Evolutionary conservation across 2,113 vertebrate genomes (phyloP).

Genomic region (Oxygymnocypris stewartii): DNA sequence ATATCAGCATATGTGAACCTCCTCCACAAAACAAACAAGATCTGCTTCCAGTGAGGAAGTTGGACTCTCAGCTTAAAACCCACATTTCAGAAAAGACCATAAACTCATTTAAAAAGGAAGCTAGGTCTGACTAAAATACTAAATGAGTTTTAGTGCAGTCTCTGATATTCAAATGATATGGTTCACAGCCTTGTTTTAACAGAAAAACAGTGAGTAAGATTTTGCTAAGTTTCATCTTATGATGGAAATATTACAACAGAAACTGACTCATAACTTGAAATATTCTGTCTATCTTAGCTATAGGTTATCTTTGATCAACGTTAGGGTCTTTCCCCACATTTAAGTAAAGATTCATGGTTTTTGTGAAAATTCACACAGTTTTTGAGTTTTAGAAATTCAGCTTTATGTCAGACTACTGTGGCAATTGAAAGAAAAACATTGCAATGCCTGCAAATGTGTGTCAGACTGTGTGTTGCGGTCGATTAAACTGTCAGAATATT

Average conservation of each 20-base stretch:
- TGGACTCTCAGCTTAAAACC: background rate
- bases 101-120: background rate
- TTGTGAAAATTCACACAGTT: background rate
- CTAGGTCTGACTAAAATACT: background rate
- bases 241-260: conserved; percentile 47
- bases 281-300: conserved; percentile 4
- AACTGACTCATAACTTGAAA: conserved; percentile 21
- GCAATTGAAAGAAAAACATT: background rate
- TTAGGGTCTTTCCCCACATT: conserved; percentile 30
- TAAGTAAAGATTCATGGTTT: background rate
- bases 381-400: background rate
- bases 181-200: conserved; percentile 40
- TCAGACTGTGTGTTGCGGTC: background rate
- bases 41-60: background rate
- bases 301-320: background rate
- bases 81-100: background rate
- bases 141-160: background rate
- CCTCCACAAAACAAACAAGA: conserved; percentile 32
- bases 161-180: conserved; percentile 45
- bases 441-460: background rate
- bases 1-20: conserved; percentile 21
- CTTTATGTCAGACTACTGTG: background rate
- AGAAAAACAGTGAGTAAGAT: conserved; percentile 56
- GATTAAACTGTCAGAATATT: background rate
- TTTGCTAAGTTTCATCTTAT: conserved; percentile 26